Base-by-base conservation (phyloP, 2,113 vertebrate genomes). In the Rafetus swinhoei region DNA sequence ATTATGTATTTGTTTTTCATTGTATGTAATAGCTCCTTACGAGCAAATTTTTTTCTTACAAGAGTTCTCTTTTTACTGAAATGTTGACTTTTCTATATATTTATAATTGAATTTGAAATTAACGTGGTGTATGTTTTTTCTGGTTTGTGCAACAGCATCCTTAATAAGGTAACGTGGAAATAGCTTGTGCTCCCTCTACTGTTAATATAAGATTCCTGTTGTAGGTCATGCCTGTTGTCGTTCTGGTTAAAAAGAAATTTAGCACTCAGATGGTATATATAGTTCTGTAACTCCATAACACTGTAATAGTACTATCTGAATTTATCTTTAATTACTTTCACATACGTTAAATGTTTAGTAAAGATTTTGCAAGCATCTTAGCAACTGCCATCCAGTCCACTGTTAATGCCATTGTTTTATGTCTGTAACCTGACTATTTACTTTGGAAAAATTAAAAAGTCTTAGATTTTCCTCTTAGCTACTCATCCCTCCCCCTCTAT, bases 121-220 rank as follows among this genome's bases (percentile, higher is more conserved):
- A 53, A 59, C 6, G 16, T 8, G 50, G 9, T 7, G 11, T 50
- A 32, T 60, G 54, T 65, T 10, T 54, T 53, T 50, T 4, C 7
- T 9, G 74, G 25, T 74, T 74, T 62, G 29, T 8, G 65, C 60
- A 89, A 1, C 52, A 27, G 21, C 57, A 82, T 74, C 62, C 6
- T 54, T 59, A 0, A 14, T 1, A 2, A 1, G 29, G 57, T 59
- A 87, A n/a, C 81, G 21, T 1, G 86, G 12, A 24, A 90, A 39
- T 65, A 39, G 88, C 55, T 0, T 79, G 92, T 97, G 97, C 95
- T 97, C 97, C 96, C 92, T 88, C 96, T 97, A 95, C 97, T 97
- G 97, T 93, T 86, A 83, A 3, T 8, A 85, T 74, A 92, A 59
- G 59, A 94, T 39, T 52, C 3, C 84, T 82, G 3, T 72, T 87